Base-by-base conservation (phyloP, 2,113 vertebrate species). In the Ranitomeya variabilis region DNA sequence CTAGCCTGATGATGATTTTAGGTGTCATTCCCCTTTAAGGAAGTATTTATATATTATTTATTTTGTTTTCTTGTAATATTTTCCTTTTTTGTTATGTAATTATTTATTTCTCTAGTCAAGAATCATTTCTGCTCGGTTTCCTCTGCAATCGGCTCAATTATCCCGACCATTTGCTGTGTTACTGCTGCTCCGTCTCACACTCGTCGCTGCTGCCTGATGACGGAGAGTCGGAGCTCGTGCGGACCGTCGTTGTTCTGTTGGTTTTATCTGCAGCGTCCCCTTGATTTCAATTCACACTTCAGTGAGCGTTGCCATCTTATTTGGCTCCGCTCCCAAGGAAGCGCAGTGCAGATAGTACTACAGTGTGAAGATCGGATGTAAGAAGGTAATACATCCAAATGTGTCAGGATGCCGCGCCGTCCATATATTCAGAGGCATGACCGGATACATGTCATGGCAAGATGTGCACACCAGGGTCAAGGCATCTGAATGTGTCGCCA, bases 91-190 rank as follows among this genome's bases (percentile, higher is more conserved):
- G 37, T 45, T 45, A 45, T 64, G 80, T 80, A 55, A 87, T 87
- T 86, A 86, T 86, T 86, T 62, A 80, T 80, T 54, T 54, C 45
- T 37, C 62, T 19, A 55, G 21, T 54, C n/a, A 62, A 80, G 55
- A 54, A 86, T 80, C 1, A 57, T 80, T 80, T 80, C 79, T 67
- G 86, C 76, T 87, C 51, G 19, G 77, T 51, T 80, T 87, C 31
- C 19, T 14, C 71, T 12, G 11, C 69, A 87, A 87, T 87, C 71
- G 86, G 78, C 81, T 81, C 64, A 81, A 81, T 87, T 87, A 81
- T 87, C 80, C 52, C 86, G 73, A 23, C 86, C 86, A 87, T 87
- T 87, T 87, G 23, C 86, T 66, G 55, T 69, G 23, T 87, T 87
- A 87, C 64, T 87, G 64, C 37, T 87, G 57, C 85, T 86, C 74